phyloP scores from a whole-genome alignment of 2,113 vertebrate genomes.

The Cairina moschata region DNA sequence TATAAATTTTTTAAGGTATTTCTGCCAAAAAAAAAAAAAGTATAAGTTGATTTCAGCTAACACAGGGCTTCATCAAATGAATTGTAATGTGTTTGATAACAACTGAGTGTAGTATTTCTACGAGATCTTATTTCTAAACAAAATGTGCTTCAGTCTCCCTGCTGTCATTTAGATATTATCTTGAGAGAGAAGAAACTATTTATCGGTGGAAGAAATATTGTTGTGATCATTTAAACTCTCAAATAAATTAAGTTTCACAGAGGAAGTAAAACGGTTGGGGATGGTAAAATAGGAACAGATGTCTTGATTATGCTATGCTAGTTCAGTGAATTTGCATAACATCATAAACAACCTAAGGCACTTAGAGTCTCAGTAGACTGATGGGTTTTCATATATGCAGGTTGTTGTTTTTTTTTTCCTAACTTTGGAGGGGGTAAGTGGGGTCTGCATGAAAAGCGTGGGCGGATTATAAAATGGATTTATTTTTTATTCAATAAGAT shows the following conservation, averaged over 20 bases:
- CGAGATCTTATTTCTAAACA: not conserved
- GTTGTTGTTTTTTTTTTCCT: not conserved
- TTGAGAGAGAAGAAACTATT: not conserved
- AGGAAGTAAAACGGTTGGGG: constrained; percentile 16
- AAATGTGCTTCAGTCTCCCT: constrained; percentile 1
- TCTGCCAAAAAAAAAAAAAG: not conserved
- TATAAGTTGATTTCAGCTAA: not conserved
- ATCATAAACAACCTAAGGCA: constrained; percentile 27
- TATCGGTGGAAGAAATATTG: not conserved
- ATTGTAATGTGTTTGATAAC: not conserved
- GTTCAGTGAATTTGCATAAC: constrained; percentile 56
- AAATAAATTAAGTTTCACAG: constrained; percentile 37
- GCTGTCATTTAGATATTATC: constrained; percentile 11
- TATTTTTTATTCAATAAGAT: not conserved
- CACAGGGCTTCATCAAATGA: not conserved
- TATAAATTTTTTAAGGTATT: not conserved
- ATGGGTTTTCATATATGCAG: not conserved
- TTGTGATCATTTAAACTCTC: constrained; percentile 22
- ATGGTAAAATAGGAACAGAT: constrained; percentile 45
- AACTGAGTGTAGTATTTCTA: not conserved
- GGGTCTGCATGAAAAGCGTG: not conserved
- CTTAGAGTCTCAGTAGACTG: not conserved
- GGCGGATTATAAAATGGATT: not conserved
- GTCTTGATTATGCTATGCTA: constrained; percentile 47
- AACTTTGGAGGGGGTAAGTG: not conserved